These are phyloP conservation scores for Hycleus phaleratus DNA, from an alignment of 1,140 invertebrate species.

Conservation along the genomic window DNA sequence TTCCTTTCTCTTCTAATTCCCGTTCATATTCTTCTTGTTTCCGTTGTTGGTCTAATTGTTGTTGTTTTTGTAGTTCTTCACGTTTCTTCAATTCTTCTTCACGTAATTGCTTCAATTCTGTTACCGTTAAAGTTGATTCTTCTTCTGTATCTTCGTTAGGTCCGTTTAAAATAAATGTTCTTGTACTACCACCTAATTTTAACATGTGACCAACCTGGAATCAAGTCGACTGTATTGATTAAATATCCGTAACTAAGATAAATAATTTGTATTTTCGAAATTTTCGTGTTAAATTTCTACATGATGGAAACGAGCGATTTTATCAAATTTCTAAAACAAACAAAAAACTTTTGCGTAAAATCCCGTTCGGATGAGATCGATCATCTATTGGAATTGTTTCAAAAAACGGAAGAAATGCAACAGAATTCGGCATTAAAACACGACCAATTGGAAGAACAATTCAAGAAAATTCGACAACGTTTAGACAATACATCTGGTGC, in stretches of 20 bases:
- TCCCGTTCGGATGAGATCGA: too few relatives aligned
- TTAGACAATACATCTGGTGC: slow-evolving; percentile 29
- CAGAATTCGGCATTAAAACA: slow-evolving; percentile 23
- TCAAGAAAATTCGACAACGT: slow-evolving; percentile 25
- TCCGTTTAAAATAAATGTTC: slow-evolving; percentile 78
- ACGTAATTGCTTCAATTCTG: slow-evolving; percentile 67
- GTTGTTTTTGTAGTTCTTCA: slow-evolving; percentile 44
- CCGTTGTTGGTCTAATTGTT: slow-evolving; percentile 45
- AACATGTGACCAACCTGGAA: slow-evolving; percentile 77
- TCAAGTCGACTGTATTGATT: too few relatives aligned
- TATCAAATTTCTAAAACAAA: too few relatives aligned
- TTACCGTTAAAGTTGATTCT: slow-evolving; percentile 71
- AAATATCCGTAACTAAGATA: too few relatives aligned
- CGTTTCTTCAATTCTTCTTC: slow-evolving; percentile 49
- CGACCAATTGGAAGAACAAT: slow-evolving; percentile 28
- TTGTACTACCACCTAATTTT: slow-evolving; percentile 83
- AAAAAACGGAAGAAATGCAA: slow-evolving; percentile 34
- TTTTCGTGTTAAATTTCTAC: too few relatives aligned
- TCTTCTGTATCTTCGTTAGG: slow-evolving; percentile 79
- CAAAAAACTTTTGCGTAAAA: too few relatives aligned
- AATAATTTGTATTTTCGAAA: too few relatives aligned
- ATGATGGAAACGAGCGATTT: too few relatives aligned
- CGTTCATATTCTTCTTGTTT: slow-evolving; percentile 43
- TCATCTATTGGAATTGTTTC: slow-evolving; percentile 14
- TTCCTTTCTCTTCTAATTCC: slow-evolving; percentile 61